phyloP scores from a whole-genome alignment of 2,113 vertebrate genomes.

The Kobus ellipsiprymnus region DNA sequence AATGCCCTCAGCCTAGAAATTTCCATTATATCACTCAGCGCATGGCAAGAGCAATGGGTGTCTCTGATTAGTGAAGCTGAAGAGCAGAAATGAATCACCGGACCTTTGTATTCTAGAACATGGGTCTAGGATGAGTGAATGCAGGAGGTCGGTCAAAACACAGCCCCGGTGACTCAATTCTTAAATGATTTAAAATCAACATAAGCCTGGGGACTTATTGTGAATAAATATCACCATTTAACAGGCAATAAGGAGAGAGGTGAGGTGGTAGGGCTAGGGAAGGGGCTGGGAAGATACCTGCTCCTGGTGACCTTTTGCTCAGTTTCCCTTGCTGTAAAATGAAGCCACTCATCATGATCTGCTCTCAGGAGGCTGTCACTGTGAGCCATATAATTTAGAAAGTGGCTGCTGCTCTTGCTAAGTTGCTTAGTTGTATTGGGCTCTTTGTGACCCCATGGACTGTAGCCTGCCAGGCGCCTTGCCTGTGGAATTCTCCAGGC shows the following conservation, averaged over 20 bases:
- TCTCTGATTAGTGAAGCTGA: slow-evolving; percentile 38
- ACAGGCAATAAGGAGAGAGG: slow-evolving; percentile 14
- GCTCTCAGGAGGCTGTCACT: background rate
- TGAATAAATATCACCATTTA: slow-evolving; percentile 44
- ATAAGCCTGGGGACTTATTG: slow-evolving; percentile 20
- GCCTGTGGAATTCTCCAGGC: background rate
- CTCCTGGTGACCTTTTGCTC: background rate
- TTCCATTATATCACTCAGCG: background rate
- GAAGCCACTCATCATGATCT: background rate
- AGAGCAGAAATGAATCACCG: slow-evolving; percentile 38
- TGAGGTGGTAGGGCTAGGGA: background rate
- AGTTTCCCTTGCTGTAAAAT: background rate
- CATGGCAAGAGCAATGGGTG: slow-evolving; percentile 32
- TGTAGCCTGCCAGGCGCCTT: background rate
- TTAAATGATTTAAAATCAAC: slow-evolving; percentile 58
- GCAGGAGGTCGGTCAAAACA: slow-evolving; percentile 34
- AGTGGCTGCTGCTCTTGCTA: background rate
- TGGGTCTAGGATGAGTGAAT: slow-evolving; percentile 15
- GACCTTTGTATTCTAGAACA: slow-evolving; percentile 34
- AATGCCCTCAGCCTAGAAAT: slow-evolving; percentile 40
- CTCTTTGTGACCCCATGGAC: background rate
- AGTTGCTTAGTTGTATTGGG: background rate
- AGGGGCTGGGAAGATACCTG: background rate
- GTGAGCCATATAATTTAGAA: background rate
- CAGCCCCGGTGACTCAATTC: slow-evolving; percentile 4